Percentiles rank a stretch among this genome's conserved stretches.
These are phyloP conservation scores for Grus americana DNA, from an alignment of 2,113 vertebrate genomes.

Conservation along the genomic window DNA sequence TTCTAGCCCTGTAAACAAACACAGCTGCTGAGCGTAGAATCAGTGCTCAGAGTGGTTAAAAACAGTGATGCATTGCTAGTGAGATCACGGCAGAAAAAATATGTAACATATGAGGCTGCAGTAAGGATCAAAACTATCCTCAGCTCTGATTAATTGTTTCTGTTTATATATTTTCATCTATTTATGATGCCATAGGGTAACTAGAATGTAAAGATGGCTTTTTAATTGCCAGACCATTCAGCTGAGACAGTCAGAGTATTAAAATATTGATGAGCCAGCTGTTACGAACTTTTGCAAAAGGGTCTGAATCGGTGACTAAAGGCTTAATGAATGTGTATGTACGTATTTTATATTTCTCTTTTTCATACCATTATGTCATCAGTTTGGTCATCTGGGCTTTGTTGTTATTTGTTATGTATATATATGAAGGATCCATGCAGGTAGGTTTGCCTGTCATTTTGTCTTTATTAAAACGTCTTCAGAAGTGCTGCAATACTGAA, in stretches of 20 bases:
- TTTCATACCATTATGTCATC: neutral
- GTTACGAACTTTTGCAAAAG: neutral
- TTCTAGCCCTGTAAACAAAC: slow-evolving; percentile 81
- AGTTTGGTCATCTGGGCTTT: neutral
- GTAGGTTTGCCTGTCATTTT: neutral
- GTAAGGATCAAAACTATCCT: slow-evolving; percentile 8
- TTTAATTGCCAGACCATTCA: neutral
- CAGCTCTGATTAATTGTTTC: slow-evolving; percentile 49
- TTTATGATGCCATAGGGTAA: slow-evolving; percentile 10
- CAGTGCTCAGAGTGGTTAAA: slow-evolving; percentile 67
- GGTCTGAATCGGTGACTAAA: neutral
- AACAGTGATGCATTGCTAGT: slow-evolving; percentile 66
- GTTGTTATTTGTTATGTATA: neutral
- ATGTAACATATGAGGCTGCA: slow-evolving; percentile 20
- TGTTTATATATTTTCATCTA: slow-evolving; percentile 25
- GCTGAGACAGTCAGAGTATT: neutral
- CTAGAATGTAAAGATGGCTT: neutral
- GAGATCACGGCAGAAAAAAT: slow-evolving; percentile 64
- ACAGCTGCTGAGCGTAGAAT: slow-evolving; percentile 78
- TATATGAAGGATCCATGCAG: neutral
- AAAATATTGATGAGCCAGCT: neutral
- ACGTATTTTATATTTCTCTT: neutral
- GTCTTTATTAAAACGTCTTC: neutral
- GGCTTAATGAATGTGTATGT: neutral
- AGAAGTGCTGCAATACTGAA: neutral